phyloP scores from a whole-genome alignment of 2,113 vertebrate species.

The Panthera uncia region DNA sequence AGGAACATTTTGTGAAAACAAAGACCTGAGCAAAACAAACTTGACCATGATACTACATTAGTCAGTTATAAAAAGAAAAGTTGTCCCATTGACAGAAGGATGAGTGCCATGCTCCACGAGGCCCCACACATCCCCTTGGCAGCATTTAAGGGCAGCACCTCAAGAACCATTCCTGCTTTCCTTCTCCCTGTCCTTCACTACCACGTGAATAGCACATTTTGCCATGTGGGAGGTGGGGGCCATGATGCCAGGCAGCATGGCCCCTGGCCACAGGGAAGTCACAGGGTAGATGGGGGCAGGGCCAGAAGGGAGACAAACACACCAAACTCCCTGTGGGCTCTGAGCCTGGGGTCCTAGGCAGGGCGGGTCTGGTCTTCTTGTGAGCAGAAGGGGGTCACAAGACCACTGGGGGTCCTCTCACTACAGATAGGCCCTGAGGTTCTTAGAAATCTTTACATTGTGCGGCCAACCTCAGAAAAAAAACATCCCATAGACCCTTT shows the following conservation, averaged over 20 bases:
- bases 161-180: neutral
- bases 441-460: neutral
- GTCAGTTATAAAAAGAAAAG: neutral
- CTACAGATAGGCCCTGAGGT: neutral
- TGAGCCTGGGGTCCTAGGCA: neutral
- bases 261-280: too few relatives aligned
- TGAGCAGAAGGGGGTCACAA: neutral
- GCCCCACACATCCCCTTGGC: too few relatives aligned
- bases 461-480: neutral
- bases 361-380: neutral
- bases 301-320: neutral
- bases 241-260: neutral
- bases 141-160: neutral
- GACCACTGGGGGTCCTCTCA: neutral
- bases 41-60: neutral
- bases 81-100: neutral
- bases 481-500: neutral
- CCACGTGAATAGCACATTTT: neutral
- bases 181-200: neutral
- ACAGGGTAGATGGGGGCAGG: neutral
- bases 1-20: neutral
- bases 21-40: neutral
- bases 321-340: neutral
- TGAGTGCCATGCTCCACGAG: rapidly evolving
- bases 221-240: neutral